A percentile compares a stretch with the other conserved stretches of the same genome.
Evolutionary conservation across 2,797 vertebrate genomes (phyloP).

Genomic region (Lagocephalus sceleratus): DNA sequence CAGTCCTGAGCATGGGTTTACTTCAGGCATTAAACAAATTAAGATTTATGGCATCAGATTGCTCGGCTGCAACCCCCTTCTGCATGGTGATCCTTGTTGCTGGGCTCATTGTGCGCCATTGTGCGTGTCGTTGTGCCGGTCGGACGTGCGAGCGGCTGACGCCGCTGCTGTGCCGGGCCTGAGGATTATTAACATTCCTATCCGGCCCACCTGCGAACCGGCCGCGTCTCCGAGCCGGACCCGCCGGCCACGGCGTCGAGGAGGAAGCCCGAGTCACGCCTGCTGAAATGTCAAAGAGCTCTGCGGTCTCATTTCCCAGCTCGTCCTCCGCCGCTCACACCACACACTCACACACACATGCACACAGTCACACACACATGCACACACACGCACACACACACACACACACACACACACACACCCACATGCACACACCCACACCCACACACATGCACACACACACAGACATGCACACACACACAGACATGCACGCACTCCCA

Average conservation of each 20-base stretch:
- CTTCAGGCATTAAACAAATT: conserved; percentile 64
- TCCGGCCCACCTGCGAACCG: no score
- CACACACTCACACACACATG: no score
- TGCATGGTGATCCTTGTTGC: conserved; percentile 56
- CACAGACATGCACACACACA: no score
- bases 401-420: no score
- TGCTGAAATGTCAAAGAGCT: conserved; percentile 39
- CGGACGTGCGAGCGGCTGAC: conserved; percentile 47
- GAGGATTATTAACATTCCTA: conserved; percentile 6
- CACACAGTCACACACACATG: no score
- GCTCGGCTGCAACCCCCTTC: conserved; percentile 42
- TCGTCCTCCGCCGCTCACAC: no score
- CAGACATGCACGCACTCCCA: no score
- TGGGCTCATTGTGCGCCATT: conserved; percentile 58
- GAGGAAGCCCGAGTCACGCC: neutral
- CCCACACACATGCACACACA: no score
- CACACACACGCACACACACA: no score
- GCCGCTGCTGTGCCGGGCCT: conserved; percentile 27
- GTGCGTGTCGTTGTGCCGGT: conserved; percentile 45
- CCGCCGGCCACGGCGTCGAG: no score
- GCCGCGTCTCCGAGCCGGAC: no score
- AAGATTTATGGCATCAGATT: conserved; percentile 59
- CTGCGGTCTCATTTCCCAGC: conserved; percentile 35
- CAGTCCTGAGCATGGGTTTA: conserved; percentile 60
- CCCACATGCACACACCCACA: no score